These are phyloP conservation scores for Malacosoma neustria DNA, from an alignment of 2,888 invertebrate genomes.

Conservation along the genomic window DNA sequence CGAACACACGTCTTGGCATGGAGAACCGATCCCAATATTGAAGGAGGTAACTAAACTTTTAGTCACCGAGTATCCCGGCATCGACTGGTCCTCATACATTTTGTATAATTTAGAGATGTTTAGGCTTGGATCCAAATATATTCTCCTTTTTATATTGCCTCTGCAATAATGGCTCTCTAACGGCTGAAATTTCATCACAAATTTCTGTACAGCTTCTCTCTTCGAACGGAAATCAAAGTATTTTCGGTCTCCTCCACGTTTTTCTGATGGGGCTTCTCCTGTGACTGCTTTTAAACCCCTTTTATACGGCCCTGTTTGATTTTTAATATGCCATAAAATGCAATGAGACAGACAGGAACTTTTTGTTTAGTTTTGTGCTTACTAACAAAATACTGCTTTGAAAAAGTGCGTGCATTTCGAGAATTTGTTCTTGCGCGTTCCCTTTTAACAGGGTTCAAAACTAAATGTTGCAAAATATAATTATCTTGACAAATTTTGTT, in stretches of 20 bases:
- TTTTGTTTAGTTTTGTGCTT: constrained; percentile 8
- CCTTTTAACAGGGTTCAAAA: constrained; percentile 9
- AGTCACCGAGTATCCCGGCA: constrained; percentile 5
- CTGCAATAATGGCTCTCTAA: constrained; percentile 16
- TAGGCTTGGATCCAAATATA: constrained; percentile 6
- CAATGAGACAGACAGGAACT: constrained; percentile 11
- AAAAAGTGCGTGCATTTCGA: constrained; percentile 7
- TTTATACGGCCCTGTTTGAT: constrained; percentile 14
- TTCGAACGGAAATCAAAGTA: constrained; percentile 11
- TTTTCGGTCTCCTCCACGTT: constrained; percentile 13
- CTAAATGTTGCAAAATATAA: constrained; percentile 11
- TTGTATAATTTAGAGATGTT: constrained; percentile 4
- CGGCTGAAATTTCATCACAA: constrained; percentile 13
- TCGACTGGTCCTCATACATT: constrained; percentile 5
- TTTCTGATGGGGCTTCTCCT: constrained; percentile 12
- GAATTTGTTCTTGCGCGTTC: constrained; percentile 10
- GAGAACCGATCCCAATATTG: constrained; percentile 10
- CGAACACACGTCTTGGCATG: constrained; percentile 8
- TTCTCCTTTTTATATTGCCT: constrained; percentile 11
- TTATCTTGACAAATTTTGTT: constrained; percentile 11
- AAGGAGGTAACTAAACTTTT: constrained; percentile 11
- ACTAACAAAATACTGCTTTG: constrained; percentile 11
- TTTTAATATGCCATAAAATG: constrained; percentile 13
- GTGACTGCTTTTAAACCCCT: constrained; percentile 12
- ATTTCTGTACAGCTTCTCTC: constrained; percentile 14